Evolutionary conservation across 2,113 vertebrate species (phyloP), one percentile per base, ranked within the genome.

Genomic region (Brachyhypopomus gauderio): DNA sequence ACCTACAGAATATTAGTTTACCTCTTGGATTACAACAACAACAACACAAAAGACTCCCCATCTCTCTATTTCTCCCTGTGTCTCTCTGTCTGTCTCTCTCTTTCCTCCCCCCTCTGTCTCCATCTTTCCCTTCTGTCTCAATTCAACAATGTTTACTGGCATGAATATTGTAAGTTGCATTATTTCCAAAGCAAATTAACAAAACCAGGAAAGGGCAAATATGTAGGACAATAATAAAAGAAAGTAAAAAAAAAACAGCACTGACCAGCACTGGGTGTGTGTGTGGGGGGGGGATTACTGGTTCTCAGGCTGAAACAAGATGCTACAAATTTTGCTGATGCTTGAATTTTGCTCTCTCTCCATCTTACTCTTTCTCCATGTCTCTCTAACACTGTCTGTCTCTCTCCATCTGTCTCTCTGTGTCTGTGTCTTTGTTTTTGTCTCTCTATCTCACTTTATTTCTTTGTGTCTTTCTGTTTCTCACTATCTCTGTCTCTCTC

Each of bases 61-160:
- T 81, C 77, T 74, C 85, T 67, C 64, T 78, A 74, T 41, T 27
- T 59, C 77, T 79, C 74, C 79, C 75, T 27, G 23, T 76, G 71
- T 36, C 70, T 23, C n/a, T n/a, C n/a, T n/a, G n/a, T n/a, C 58
- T 76, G 25, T 83, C n/a, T n/a, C 55, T 84, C 48, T 55, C 55
- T 81, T 52, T 38, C 20, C 72, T 9, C 48, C 59, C 75, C 56
- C 38, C 17, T 81, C 60, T 75, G 63, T 58, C 59, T 81, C 34
- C 69, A 45, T 75, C 75, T 76, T 9, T 63, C 23, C 67, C 63
- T 81, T 60, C 23, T 34, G 3, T 30, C 12, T 66, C 27, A 30
- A 2, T 66, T 12, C 14, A 11, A 3, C 62, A 3, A 2, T 4
- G 58, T 20, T 60, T 60, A 22, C n/a, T 60, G 58, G 20, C n/a